Conservation (phyloP, 2,888 invertebrate species). For the Sympetrum striolatum region DNA sequence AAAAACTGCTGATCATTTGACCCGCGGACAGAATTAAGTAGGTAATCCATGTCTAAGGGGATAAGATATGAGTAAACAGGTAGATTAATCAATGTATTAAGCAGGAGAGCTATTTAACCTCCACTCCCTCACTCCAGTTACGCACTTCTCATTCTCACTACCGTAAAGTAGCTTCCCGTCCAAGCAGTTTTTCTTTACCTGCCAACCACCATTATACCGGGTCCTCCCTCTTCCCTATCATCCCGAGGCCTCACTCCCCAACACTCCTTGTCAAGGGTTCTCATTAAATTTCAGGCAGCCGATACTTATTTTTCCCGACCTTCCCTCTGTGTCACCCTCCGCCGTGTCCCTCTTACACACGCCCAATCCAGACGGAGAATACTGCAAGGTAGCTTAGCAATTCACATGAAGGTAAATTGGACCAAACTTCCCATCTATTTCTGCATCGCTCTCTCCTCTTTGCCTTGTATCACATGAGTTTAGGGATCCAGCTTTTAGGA, state of each 20-base stretch:
- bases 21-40: no score
- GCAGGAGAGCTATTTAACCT: not conserved
- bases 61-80: no score
- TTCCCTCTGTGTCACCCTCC: constrained; percentile 11
- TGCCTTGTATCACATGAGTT: not conserved
- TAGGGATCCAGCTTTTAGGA: not conserved
- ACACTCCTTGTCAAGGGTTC: constrained; percentile 36
- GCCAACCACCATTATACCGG: not conserved
- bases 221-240: not conserved
- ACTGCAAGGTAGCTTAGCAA: constrained; percentile 10
- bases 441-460: not conserved
- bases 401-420: not conserved
- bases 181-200: not conserved
- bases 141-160: not conserved
- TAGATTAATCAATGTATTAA: not conserved
- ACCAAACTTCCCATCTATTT: not conserved
- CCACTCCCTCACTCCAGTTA: not conserved
- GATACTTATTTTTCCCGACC: constrained; percentile 38
- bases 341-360: not conserved
- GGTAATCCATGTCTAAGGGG: no score
- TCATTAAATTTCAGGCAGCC: constrained; percentile 41
- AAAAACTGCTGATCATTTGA: no score
- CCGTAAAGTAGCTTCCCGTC: not conserved
- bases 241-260: not conserved
- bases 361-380: not conserved